Base-by-base conservation (phyloP, 2,888 invertebrate genomes). In the Drosophila peninsularis region DNA sequence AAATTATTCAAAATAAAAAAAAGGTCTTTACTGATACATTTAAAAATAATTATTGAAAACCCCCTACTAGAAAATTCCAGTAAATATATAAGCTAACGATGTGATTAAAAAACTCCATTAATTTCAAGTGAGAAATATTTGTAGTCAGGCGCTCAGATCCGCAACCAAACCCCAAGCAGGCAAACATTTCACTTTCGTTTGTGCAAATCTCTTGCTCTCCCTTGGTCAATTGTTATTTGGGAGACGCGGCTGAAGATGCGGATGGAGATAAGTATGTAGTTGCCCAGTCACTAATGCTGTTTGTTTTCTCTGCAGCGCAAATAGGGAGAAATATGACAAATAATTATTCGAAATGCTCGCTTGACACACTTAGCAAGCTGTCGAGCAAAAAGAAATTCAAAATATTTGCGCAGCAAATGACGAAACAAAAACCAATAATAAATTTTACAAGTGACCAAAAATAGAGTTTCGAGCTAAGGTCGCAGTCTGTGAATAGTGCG, bases 281-380 rank as follows among this genome's bases (percentile, higher is more conserved):
- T 77, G 88, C 78, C 61, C 62, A 73, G 86, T 83, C 83, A 82
- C 82, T 87, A 84, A 87, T 82, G 76, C 56, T 88, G 75, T 88
- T 84, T 86, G 67, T 82, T 82, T 84, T 86, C 68, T 72, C 82
- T 84, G 75, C 62, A 57, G 63, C 49, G 50, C 66, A 69, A 65
- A 74, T 62, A 36, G 69, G 70, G 72, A 72, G 76, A 88, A 86
- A 86, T 83, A 78, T 82, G 84, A 82, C 88, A 90, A 84, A 88
- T 80, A 90, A 88, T 79, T 75, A 69, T 75, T 72, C 58, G 62
- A 79, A 89, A 82, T 75, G 62, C 71, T 76, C 81, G 88, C 88
- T 82, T 88, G 88, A 88, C 88, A 89, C 78, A 88, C 85, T 80
- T 90, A 81, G 58, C 56, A 30, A 45, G 57, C 62, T 52, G 58